phyloP scores from a whole-genome alignment of 2,797 vertebrate species.

The Merluccius polli region DNA sequence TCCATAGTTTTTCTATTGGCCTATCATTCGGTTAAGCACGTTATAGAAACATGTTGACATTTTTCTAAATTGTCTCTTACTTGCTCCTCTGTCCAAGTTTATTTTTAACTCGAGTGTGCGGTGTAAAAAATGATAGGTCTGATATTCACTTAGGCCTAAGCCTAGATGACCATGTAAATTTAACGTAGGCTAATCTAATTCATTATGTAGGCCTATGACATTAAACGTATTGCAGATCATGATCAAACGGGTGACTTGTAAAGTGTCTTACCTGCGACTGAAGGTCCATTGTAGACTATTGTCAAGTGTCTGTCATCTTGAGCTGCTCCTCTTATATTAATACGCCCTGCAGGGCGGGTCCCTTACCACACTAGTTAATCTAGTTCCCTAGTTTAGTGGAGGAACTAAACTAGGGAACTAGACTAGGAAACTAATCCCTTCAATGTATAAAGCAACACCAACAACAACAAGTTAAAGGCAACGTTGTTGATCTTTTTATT shows the following conservation, averaged over 20 bases:
- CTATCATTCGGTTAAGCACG: too few species aligned
- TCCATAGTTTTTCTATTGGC: too few species aligned
- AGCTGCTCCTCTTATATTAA: neutral
- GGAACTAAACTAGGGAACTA: too few species aligned
- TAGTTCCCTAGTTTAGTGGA: too few species aligned
- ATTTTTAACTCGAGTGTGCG: too few species aligned
- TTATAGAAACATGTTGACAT: too few species aligned
- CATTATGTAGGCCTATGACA: neutral
- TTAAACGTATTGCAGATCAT: neutral
- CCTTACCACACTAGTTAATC: neutral
- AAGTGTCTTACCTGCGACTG: neutral
- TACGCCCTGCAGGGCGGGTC: neutral
- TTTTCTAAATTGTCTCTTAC: too few species aligned
- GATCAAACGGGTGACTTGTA: neutral
- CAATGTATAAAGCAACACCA: too few species aligned
- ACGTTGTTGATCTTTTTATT: neutral
- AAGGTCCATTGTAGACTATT: neutral
- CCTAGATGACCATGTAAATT: neutral
- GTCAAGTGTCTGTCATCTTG: neutral
- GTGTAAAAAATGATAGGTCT: too few species aligned
- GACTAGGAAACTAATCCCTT: too few species aligned
- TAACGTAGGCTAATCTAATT: neutral
- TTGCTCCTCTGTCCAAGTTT: too few species aligned
- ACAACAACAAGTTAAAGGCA: neutral
- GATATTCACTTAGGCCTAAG: too few species aligned